Evolutionary conservation across 2,888 invertebrate species (phyloP).

Genomic region (Halictus quadricinctus): DNA sequence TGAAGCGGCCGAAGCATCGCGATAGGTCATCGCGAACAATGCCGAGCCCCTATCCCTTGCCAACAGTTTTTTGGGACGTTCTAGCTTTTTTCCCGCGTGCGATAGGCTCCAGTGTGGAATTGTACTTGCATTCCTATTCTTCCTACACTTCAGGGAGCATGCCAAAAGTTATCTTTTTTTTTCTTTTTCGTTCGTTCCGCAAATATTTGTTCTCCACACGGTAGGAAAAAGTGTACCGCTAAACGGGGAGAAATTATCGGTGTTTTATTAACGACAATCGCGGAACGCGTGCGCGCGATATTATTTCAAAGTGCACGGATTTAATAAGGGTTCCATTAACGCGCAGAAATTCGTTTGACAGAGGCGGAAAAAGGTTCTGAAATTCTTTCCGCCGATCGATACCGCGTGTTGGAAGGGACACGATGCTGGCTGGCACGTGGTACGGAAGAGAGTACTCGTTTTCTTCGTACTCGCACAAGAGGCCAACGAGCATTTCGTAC

Average conservation of each 20-base stretch:
- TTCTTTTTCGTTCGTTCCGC: neutral
- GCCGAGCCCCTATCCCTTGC: slow-evolving; percentile 1
- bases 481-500: slow-evolving; percentile 38
- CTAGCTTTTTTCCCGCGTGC: slow-evolving; percentile 10
- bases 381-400: slow-evolving; percentile 42
- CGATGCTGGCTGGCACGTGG: slow-evolving; percentile 41
- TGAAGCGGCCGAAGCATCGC: slow-evolving; percentile 31
- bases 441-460: slow-evolving; percentile 38
- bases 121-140: slow-evolving; percentile 25
- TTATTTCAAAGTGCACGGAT: neutral
- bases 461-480: slow-evolving; percentile 32
- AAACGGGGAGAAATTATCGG: neutral
- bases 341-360: neutral
- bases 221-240: neutral
- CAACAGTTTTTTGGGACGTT: slow-evolving; percentile 31
- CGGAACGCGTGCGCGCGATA: neutral
- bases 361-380: slow-evolving; percentile 6
- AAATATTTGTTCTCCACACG: slow-evolving; percentile 4
- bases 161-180: slow-evolving; percentile 5
- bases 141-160: slow-evolving; percentile 10
- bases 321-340: neutral
- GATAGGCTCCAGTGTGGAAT: slow-evolving; percentile 32
- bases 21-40: slow-evolving; percentile 32
- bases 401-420: slow-evolving; percentile 1
- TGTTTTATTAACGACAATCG: neutral